phyloP scores from a whole-genome alignment of 2,888 invertebrate species.

The Ormyrus pomaceus region DNA sequence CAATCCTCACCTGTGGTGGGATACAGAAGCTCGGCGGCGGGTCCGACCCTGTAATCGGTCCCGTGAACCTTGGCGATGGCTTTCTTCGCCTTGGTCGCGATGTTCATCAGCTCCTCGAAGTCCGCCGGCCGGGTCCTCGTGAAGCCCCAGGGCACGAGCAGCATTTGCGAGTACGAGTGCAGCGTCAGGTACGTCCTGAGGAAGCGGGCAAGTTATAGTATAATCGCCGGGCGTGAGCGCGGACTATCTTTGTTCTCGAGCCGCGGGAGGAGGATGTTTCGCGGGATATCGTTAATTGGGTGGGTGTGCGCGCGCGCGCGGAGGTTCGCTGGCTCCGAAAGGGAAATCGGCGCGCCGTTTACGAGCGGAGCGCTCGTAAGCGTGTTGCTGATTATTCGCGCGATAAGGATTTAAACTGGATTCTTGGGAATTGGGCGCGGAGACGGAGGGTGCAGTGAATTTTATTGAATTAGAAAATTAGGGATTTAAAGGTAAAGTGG shows the following conservation, averaged over 20 bases:
- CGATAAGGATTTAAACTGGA: no score
- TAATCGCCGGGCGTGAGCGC: neutral
- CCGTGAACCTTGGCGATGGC: constrained; percentile 81
- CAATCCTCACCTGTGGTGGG: constrained; percentile 70
- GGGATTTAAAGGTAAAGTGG: no score
- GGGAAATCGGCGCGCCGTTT: no score
- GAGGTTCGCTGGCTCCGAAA: no score
- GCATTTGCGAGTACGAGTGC: constrained; percentile 83
- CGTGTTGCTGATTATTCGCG: no score
- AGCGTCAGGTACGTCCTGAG: constrained; percentile 79
- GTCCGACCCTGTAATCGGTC: constrained; percentile 80
- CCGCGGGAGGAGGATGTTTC: no score
- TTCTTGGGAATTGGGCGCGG: no score
- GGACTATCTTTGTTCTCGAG: neutral
- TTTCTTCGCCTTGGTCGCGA: constrained; percentile 80
- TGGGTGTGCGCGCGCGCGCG: no score
- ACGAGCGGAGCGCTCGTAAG: no score
- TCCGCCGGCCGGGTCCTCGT: constrained; percentile 77
- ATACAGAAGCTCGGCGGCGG: constrained; percentile 74
- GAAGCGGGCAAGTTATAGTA: neutral
- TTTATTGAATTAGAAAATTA: no score
- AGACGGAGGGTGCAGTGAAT: no score
- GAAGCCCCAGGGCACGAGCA: constrained; percentile 80
- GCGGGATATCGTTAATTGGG: no score
- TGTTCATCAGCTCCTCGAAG: constrained; percentile 78